These are phyloP conservation scores for Ichneumon xanthorius DNA, from an alignment of 2,888 invertebrate genomes.

Conservation along the genomic window DNA sequence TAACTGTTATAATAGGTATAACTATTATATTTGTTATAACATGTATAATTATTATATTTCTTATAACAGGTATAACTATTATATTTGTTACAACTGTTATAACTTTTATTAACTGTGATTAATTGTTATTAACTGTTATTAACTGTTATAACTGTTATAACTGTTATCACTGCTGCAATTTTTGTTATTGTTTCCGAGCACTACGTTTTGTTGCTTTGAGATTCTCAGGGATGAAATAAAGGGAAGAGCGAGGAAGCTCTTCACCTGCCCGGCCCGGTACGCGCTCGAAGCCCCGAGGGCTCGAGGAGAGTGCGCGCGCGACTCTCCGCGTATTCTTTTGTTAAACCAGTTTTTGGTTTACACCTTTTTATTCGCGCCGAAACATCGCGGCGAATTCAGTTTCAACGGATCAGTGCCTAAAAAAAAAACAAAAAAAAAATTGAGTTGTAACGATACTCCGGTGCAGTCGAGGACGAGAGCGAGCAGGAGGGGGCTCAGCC, in stretches of 20 bases:
- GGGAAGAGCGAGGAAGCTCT: slow-evolving; percentile 29
- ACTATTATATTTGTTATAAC: not conserved
- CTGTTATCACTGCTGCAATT: not conserved
- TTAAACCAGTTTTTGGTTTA: slow-evolving; percentile 63
- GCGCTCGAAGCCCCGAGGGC: slow-evolving; percentile 50
- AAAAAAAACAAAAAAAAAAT: slow-evolving; percentile 19
- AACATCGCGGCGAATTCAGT: slow-evolving; percentile 31
- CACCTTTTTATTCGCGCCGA: slow-evolving; percentile 2
- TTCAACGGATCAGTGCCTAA: slow-evolving; percentile 19
- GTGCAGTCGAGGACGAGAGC: slow-evolving; percentile 22
- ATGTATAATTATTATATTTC: not conserved
- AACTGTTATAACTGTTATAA: not conserved
- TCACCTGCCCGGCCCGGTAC: slow-evolving; percentile 53
- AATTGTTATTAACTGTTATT: not conserved
- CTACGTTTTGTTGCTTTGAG: not conserved
- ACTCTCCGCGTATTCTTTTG: slow-evolving; percentile 50
- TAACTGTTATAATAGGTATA: not conserved
- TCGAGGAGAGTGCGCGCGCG: slow-evolving; percentile 31
- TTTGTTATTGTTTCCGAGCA: not conserved
- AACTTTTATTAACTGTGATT: not conserved
- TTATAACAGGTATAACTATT: not conserved
- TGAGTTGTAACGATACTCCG: slow-evolving; percentile 47
- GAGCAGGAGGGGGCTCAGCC: not conserved
- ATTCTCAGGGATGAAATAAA: slow-evolving; percentile 19
- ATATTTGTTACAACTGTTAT: not conserved